Percentiles rank a stretch among this genome's conserved stretches.
Evolutionary conservation across 2,113 vertebrate genomes (phyloP).

Genomic region (Bombycilla garrulus): DNA sequence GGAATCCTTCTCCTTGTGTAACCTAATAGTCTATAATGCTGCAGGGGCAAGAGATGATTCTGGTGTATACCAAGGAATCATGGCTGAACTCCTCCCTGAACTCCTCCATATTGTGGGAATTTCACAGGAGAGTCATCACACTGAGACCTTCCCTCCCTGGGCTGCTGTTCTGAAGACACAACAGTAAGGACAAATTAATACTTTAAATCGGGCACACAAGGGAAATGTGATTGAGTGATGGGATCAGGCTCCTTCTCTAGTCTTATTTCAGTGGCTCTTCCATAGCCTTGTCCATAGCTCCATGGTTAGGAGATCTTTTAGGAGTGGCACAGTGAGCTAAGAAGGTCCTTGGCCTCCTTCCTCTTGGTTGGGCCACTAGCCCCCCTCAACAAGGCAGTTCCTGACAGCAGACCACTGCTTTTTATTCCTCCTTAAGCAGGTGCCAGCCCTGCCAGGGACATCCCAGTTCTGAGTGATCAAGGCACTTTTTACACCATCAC

Average conservation of each 20-base stretch:
- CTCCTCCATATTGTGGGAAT: not conserved
- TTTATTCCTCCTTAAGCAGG: not conserved
- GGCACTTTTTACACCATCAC: not conserved
- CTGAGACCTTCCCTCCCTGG: not conserved
- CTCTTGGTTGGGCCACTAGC: not conserved
- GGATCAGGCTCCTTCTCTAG: not conserved
- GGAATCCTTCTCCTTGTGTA: not conserved
- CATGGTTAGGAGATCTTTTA: not conserved
- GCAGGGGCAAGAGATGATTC: not conserved
- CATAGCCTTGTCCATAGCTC: not conserved
- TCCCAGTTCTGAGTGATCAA: not conserved
- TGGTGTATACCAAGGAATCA: not conserved
- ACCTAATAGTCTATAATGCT: not conserved
- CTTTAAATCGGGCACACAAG: not conserved
- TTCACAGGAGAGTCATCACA: not conserved
- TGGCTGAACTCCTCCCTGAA: not conserved
- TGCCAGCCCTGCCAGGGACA: not conserved
- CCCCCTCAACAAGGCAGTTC: not conserved
- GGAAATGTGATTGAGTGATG: not conserved
- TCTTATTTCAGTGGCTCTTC: not conserved
- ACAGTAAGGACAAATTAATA: not conserved
- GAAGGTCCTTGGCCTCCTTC: not conserved
- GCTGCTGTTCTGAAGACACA: not conserved
- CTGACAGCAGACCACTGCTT: not conserved
- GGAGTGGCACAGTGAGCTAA: not conserved